Base-by-base conservation (phyloP, 2,113 vertebrate genomes). In the Polypterus senegalus region DNA sequence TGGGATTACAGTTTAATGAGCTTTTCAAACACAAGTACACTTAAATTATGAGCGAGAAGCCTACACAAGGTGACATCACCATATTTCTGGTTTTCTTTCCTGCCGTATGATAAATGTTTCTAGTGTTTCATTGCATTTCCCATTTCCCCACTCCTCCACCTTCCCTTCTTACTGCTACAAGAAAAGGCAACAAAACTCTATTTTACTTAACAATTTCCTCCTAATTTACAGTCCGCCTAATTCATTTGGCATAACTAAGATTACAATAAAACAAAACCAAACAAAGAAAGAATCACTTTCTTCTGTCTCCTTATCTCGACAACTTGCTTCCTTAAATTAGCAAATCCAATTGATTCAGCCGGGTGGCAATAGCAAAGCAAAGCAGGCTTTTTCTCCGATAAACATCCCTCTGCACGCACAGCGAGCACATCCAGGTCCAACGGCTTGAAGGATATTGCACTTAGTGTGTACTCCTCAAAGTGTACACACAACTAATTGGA, bases 401-500 rank as follows among this genome's bases (percentile, higher is more conserved):
- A 73, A 69, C 61, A 67, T 55, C 51, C n/a, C 11, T 58, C 44
- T 10, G 45, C 61, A 61, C 44, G 27, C 63, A 60, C 65, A 62
- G 10, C 60, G 57, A 48, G 58, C 51, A 57, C 60, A 45, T 54
- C 62, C 60, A 48, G 10, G 59, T 51, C 53, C 8, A 61, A 64
- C 61, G 60, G 45, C 51, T 52, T 47, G 59, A 61, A 63, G 62
- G 52, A 59, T 55, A 51, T 58, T 64, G 61, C 45, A 57, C 70
- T 67, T 73, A 70, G 64, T 69, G 61, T 62, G 63, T 47, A 67
- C 65, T 72, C 63, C 70, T 72, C 60, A 73, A 74, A 77, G 68
- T 69, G 67, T 77, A 78, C 74, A 85, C 83, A 87, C 80, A 83
- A 87, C 90, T 85, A 88, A 87, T 86, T 73, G 82, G 74, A 79